Base-by-base conservation (phyloP, 2,113 vertebrate genomes). In the Phocoena sinus region DNA sequence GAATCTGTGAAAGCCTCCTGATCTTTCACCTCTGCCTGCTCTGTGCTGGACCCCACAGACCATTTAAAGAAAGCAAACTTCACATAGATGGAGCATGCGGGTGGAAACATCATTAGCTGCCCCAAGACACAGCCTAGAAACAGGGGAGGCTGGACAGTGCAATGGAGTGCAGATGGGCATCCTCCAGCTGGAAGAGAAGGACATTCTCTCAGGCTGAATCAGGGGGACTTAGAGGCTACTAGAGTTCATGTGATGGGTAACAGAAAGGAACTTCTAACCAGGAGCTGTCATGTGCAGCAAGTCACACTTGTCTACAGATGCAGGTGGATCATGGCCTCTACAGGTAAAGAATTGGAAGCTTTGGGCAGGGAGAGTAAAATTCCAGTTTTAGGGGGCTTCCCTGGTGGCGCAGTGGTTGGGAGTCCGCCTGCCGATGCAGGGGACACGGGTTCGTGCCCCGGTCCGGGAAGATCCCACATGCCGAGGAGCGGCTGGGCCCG, bases 41-140 rank as follows among this genome's bases (percentile, higher is more conserved):
- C n/a, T 13, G 11, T 67, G 33, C 21, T 79, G 36, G 38, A 56
- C 14, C 13, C 8, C 36, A 13, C 28, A 38, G 70, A 4, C 17
- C 53, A 9, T 28, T n/a, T 28, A 2, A n/a, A 17, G 21, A 56
- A 15, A 73, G 47, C 5, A 33, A 20, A 50, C 9, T 70, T 80
- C 58, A 17, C 20, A 3, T 11, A 0, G 7, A 31, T 2, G 1
- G 38, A 62, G 38, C 20, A 60, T 10, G 0, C n/a, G n/a, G 44
- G 15, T 13, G 13, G 79, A 36, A 41, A 62, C 26, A 28, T 36
- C 47, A 50, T 28, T 44, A 36, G 28, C n/a, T 58, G 33, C 13
- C 26, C 8, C 0, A 13, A 60, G 31, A 18, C 14, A 12, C 41
- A 12, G 20, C 17, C 20, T 23, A 28, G 68, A 18, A 15, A 38